Percentiles rank a stretch among this genome's conserved stretches.
Evolutionary conservation across 2,113 vertebrate genomes (phyloP).

Genomic region (Bos javanicus): DNA sequence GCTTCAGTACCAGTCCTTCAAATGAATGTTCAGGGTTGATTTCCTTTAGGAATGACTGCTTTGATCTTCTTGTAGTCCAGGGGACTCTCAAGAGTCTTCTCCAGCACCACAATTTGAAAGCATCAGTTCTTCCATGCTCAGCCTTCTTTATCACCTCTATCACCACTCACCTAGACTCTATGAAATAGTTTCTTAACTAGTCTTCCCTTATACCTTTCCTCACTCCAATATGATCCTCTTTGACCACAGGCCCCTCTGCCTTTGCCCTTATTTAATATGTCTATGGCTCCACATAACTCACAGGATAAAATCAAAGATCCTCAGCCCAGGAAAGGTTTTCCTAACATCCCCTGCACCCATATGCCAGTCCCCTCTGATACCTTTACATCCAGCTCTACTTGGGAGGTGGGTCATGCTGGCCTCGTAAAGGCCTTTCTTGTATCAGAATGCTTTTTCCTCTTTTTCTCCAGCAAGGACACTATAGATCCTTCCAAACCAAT

Average conservation of each 20-base stretch:
- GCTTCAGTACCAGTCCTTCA: neutral
- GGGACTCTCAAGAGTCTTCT: neutral
- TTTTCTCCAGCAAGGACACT: neutral
- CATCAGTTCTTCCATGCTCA: neutral
- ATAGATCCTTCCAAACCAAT: neutral
- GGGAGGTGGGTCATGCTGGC: neutral
- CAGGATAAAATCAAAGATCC: neutral
- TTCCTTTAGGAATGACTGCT: neutral
- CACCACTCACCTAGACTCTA: neutral
- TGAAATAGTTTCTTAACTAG: neutral
- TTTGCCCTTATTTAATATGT: neutral
- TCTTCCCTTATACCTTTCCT: neutral
- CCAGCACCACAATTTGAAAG: neutral
- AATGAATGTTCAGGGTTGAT: neutral
- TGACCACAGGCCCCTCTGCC: too few species aligned
- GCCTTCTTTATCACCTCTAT: neutral
- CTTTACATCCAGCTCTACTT: neutral
- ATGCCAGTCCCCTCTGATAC: neutral
- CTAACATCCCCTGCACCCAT: neutral
- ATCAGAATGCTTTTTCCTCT: neutral
- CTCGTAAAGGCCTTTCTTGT: neutral
- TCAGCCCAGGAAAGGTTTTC: neutral
- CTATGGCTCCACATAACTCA: too few species aligned
- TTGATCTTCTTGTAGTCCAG: neutral
- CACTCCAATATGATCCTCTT: neutral